Evolutionary conservation across 2,113 vertebrate species (phyloP).

Genomic region (Corynorhinus townsendii): DNA sequence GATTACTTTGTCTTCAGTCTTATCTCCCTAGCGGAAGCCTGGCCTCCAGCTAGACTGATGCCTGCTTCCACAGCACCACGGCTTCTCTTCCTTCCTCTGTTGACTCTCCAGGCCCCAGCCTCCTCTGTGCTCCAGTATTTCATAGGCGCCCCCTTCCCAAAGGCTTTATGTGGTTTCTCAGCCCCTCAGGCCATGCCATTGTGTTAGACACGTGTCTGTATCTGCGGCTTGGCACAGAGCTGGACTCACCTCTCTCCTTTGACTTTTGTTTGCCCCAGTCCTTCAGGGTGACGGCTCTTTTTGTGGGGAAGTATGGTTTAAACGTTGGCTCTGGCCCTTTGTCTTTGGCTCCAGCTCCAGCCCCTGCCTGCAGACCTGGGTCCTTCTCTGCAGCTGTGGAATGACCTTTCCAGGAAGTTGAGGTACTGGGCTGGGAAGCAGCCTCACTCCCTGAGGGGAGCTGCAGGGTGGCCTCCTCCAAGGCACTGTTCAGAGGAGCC

Average conservation of each 20-base stretch:
- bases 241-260: constrained; percentile 65
- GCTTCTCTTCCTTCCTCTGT: not conserved
- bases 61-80: not conserved
- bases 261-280: constrained; percentile 42
- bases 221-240: constrained; percentile 18
- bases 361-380: not conserved
- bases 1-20: not conserved
- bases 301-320: constrained; percentile 15
- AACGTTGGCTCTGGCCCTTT: constrained; percentile 34
- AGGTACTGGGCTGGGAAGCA: constrained; percentile 21
- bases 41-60: not conserved
- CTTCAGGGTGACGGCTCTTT: constrained; percentile 22
- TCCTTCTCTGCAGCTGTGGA: constrained; percentile 22
- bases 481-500: not conserved
- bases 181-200: not conserved
- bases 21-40: not conserved
- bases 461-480: not conserved
- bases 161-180: not conserved
- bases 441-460: not conserved
- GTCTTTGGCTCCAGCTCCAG: constrained; percentile 16
- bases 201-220: not conserved
- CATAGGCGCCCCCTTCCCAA: not conserved
- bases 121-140: not conserved
- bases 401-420: constrained; percentile 42
- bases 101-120: not conserved